Base-by-base conservation (phyloP, 2,797 vertebrate genomes). In the Ceyx erithaca region DNA sequence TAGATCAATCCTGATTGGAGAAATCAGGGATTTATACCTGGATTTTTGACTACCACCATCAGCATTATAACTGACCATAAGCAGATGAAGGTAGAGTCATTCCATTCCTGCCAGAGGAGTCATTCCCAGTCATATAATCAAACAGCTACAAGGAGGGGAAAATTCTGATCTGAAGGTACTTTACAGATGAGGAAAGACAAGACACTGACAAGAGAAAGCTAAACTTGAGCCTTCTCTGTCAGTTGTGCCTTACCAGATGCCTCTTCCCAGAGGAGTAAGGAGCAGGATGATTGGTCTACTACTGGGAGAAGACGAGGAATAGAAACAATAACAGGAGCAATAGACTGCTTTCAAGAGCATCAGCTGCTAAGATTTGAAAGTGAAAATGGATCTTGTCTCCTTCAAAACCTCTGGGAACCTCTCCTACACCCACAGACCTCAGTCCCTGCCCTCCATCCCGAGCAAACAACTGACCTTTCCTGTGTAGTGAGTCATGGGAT, bases 391-490 rank as follows among this genome's bases (percentile, higher is more conserved):
- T 25, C 30, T 85, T 68, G 19, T 23, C 14, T 75, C 51, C 33
- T 35, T 80, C 15, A 49, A 73, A 77, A 72, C 5, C 28, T 52
- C 35, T 57, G 41, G 20, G 28, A 89, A 72, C 3, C 2, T 72
- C 25, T 89, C 17, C 4, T 59, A 35, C 25, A 14, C 14, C 3
- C 10, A 7, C 9, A 73, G 71, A 64, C 17, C 43, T 90, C 68
- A 94, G 46, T 3, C 57, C n/a, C 69, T 92, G 72, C 40, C 37
- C 55, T 90, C 51, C 48, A 92, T 66, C 55, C 78, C 72, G 0
- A 69, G 45, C 69, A 89, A 96, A 93, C 54, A 85, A 67, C 69
- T 2, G 5, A 83, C 55, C 48, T 94, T 94, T 95, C 88, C 94
- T 92, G 84, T 85, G 63, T 66, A 75, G 43, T 91, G 91, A 96